Evolutionary conservation across 2,113 vertebrate genomes (phyloP).

Genomic region (Odocoileus virginianus): DNA sequence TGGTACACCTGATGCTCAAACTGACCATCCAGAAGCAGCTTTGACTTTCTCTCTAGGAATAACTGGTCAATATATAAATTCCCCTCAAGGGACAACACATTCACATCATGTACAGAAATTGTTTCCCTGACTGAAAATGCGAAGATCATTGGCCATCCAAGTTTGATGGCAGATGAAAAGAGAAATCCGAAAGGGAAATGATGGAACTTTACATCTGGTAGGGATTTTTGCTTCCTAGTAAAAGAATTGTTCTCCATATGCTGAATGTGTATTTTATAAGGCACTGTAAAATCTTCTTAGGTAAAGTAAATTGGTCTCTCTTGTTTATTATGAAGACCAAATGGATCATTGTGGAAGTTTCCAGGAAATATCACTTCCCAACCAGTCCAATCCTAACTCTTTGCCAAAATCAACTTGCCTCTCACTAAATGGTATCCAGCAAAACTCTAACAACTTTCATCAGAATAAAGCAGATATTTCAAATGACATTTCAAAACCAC

Average conservation of each 20-base stretch:
- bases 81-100: neutral
- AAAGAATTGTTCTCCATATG: neutral
- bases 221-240: neutral
- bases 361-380: neutral
- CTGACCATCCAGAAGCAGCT: neutral
- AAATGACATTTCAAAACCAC: conserved; percentile 13
- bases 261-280: neutral
- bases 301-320: neutral
- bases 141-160: neutral
- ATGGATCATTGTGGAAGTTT: neutral
- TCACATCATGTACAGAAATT: neutral
- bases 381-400: neutral
- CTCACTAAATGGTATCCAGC: neutral
- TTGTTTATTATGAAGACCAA: neutral
- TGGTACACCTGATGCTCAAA: neutral
- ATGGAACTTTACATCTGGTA: neutral
- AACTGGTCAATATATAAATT: neutral
- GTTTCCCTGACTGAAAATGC: neutral
- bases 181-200: neutral
- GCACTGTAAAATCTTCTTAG: neutral
- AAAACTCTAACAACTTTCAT: conserved; percentile 20
- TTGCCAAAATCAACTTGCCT: conserved; percentile 2
- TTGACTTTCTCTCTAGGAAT: neutral
- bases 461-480: conserved; percentile 39
- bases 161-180: neutral